These are phyloP conservation scores for Cantharis nigra DNA, from an alignment of 2,888 invertebrate species.

Conservation along the genomic window DNA sequence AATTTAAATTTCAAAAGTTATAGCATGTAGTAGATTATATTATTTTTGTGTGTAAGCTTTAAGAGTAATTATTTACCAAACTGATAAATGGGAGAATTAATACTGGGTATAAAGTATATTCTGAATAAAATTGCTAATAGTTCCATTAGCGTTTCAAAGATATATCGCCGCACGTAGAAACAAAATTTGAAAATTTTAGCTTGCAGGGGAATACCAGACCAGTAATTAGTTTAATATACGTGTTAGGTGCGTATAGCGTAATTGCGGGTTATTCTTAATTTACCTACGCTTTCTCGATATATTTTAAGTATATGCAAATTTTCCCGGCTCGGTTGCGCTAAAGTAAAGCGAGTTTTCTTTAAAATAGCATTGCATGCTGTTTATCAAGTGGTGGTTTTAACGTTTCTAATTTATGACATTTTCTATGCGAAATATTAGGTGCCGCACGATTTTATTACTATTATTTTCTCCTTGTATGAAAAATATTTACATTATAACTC, in stretches of 20 bases:
- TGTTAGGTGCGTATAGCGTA: conserved; percentile 30
- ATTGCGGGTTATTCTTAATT: conserved; percentile 41
- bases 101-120: not conserved
- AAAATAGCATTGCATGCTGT: conserved; percentile 50
- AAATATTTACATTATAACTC: conserved; percentile 7
- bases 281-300: conserved; percentile 38
- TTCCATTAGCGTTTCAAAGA: conserved; percentile 36
- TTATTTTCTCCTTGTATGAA: conserved; percentile 3
- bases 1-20: too few relatives aligned
- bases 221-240: conserved; percentile 40
- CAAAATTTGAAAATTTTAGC: conserved; percentile 43
- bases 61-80: not conserved
- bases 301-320: conserved; percentile 41
- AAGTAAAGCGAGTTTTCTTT: conserved; percentile 39
- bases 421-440: conserved; percentile 39
- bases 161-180: conserved; percentile 39
- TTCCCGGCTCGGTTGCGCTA: conserved; percentile 13
- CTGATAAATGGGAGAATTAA: not conserved
- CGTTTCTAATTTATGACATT: conserved; percentile 51
- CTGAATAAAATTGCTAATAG: conserved; percentile 28
- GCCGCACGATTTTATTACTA: not conserved
- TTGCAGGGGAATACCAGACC: conserved; percentile 35
- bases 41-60: not conserved
- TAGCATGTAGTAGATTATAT: too few relatives aligned
- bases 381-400: conserved; percentile 49